Conservation (phyloP, 2,797 vertebrate genomes). For the Coluber constrictor region DNA sequence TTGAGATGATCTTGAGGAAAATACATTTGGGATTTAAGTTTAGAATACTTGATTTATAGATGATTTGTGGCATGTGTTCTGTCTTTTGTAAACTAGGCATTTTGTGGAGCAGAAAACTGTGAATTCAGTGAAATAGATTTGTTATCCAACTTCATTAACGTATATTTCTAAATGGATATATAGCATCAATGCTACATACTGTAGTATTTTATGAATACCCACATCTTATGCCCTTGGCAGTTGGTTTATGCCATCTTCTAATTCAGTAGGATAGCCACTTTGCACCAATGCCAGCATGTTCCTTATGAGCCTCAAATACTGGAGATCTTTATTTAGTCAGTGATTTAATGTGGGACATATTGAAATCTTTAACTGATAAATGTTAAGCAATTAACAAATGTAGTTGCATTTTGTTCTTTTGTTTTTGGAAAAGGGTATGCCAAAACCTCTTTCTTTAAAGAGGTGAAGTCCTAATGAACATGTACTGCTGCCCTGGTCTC, state of each 20-base stretch:
- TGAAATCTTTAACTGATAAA: neutral
- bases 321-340: neutral
- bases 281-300: neutral
- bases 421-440: neutral
- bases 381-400: neutral
- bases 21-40: neutral
- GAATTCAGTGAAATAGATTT: neutral
- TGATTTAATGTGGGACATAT: neutral
- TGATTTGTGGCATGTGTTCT: neutral
- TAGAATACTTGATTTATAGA: neutral
- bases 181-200: neutral
- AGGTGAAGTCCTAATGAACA: neutral
- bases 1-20: neutral
- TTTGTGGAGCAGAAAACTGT: neutral
- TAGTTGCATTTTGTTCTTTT: neutral
- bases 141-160: neutral
- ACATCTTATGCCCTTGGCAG: neutral
- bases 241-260: neutral
- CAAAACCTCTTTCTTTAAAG: neutral
- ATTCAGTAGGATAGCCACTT: neutral
- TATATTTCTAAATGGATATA: neutral
- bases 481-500: neutral
- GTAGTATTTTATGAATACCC: neutral
- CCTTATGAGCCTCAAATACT: neutral
- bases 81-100: neutral